Percentiles rank a stretch among this genome's conserved stretches.
Evolutionary conservation across 2,113 vertebrate species (phyloP).

Genomic region (Gulo gulo): DNA sequence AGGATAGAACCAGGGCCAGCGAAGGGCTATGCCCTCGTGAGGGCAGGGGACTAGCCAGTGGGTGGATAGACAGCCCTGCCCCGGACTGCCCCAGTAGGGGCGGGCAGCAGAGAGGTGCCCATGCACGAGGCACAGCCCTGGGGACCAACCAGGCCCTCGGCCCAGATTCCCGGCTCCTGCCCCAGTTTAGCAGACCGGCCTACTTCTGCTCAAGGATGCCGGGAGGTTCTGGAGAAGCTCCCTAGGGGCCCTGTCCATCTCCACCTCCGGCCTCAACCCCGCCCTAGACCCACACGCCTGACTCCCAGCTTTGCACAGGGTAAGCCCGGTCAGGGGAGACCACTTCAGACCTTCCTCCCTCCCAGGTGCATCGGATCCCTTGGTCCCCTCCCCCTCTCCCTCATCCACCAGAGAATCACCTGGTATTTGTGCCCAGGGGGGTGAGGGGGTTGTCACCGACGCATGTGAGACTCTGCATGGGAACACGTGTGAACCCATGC

Average conservation of each 20-base stretch:
- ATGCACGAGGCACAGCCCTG: not conserved
- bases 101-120: rapidly evolving
- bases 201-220: slow-evolving; percentile 61
- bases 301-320: not conserved
- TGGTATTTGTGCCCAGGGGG: too few relatives aligned
- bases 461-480: not conserved
- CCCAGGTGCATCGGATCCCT: too few relatives aligned
- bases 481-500: rapidly evolving
- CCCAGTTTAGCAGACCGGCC: slow-evolving; percentile 60
- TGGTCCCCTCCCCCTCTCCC: not conserved
- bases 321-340: rapidly evolving
- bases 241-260: not conserved
- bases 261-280: not conserved
- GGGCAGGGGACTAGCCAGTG: too few relatives aligned
- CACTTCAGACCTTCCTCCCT: not conserved
- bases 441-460: rapidly evolving
- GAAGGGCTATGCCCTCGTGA: rapidly evolving
- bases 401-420: not conserved
- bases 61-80: not conserved
- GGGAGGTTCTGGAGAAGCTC: not conserved
- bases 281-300: not conserved
- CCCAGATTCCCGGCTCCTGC: slow-evolving; percentile 71
- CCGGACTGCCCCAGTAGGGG: not conserved
- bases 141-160: slow-evolving; percentile 37
- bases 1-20: too few relatives aligned